Percentiles rank a stretch among this genome's conserved stretches.
Evolutionary conservation across 2,888 invertebrate species (phyloP).

Genomic region (Folsomia manolachei): DNA sequence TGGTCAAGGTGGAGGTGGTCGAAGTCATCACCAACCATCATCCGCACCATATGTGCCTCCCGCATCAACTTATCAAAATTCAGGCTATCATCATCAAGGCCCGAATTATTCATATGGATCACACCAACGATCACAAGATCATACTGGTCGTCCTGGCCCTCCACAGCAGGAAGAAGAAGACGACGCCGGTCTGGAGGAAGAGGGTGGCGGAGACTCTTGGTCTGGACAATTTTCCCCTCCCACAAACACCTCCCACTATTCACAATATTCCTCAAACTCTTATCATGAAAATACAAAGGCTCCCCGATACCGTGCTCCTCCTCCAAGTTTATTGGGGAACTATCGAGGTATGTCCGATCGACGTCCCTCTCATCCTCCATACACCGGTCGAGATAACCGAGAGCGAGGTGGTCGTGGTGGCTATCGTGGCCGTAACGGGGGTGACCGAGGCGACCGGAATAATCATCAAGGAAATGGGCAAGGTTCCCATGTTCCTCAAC

Average conservation of each 20-base stretch:
- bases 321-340: not conserved
- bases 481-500: not conserved
- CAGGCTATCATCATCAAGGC: too few species aligned
- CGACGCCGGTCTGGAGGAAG: not conserved
- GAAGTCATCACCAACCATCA: too few species aligned
- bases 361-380: not conserved
- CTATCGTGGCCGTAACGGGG: not conserved
- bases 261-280: not conserved
- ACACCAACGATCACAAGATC: too few species aligned
- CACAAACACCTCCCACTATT: not conserved
- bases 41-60: not conserved
- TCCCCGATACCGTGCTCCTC: not conserved
- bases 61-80: not conserved
- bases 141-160: not conserved
- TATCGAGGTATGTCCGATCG: not conserved
- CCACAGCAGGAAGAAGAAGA: not conserved
- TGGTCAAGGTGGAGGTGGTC: too few species aligned
- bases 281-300: not conserved
- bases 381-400: not conserved
- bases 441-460: not conserved
- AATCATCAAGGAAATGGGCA: not conserved
- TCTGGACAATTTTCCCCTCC: too few species aligned
- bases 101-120: too few species aligned
- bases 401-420: not conserved
- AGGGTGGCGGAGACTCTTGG: too few species aligned